Base-by-base conservation (phyloP, 2,113 vertebrate genomes). In the Lepisosteus osseus region DNA sequence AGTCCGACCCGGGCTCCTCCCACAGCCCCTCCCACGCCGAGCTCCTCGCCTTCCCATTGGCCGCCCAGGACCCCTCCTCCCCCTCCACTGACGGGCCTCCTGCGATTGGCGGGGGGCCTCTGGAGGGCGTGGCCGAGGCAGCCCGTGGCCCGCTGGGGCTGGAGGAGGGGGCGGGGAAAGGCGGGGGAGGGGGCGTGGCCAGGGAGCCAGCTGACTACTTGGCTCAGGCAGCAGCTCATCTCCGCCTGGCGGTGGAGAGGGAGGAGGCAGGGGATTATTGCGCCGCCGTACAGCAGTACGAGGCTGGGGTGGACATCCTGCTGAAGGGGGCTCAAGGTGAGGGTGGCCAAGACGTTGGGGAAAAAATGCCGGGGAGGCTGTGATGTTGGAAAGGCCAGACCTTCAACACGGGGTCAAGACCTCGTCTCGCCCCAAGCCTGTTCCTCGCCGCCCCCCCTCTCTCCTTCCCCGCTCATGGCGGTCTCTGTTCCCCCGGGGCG, bases 301-400 rank as follows among this genome's bases (percentile, higher is more conserved):
- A 91, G 77, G 85, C 85, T 0, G 95, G 93, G 0, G 95, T 97
- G 47, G 93, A 94, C 15, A 79, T 94, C 54, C 84, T 97, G 70
- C 93, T 97, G 67, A 91, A 86, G 65, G 95, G 95, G 59, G 87
- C 91, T 0, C 85, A 93, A 59, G 87, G 95, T 96, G 77, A 90
- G 84, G 12, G 12, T 12, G 17, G 15, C 2, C 13, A 6, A 17
- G 9, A 44, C 15, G 6, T n/a, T 0, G 54, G 43, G 0, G 0
- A 45, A 29, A 14, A 7, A 47, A 54, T 3, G 54, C 64, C 40
- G 62, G n/a, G 45, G 43, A 1, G 29, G 15, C 3, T 4, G n/a
- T n/a, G n/a, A 62, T 62, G 59, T 43, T 66, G 59, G 56, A 2
- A 0, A 3, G 8, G 1, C 4, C 13, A 40, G 43, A 8, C 45